Percentiles rank a stretch among this genome's conserved stretches.
Evolutionary conservation across 1,140 invertebrate species (phyloP).

Genomic region (Heliconius himera): DNA sequence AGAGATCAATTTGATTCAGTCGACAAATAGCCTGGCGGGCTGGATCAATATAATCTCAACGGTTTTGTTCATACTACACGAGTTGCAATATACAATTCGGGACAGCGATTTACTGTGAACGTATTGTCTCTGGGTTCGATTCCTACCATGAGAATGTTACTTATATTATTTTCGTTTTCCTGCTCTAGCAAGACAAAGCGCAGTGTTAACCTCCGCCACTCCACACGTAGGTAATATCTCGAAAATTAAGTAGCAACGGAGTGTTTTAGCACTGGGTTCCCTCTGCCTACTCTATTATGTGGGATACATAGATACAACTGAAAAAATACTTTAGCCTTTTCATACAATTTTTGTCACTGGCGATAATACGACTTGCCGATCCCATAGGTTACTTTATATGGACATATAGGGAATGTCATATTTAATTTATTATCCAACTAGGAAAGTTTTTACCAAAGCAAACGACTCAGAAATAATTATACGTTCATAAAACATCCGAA

Average conservation of each 20-base stretch:
- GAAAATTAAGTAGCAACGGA: no score
- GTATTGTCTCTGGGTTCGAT: neutral
- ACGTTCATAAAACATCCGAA: neutral
- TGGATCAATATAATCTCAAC: constrained; percentile 1
- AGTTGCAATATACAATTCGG: neutral
- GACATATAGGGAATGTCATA: no score
- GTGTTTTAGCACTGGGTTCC: no score
- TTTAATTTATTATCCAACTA: neutral
- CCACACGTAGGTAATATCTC: no score
- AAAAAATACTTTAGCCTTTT: neutral
- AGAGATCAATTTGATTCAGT: constrained; percentile 32
- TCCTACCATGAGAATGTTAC: no score
- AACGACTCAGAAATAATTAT: neutral
- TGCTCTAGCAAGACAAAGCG: no score
- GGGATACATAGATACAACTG: no score
- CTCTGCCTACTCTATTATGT: no score
- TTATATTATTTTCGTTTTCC: no score
- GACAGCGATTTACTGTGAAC: no score
- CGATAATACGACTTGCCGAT: neutral
- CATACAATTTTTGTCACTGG: neutral
- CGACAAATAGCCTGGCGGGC: constrained; percentile 22
- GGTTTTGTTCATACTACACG: neutral
- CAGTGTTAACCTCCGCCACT: no score
- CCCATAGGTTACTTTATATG: neutral
- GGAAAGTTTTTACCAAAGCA: neutral